Percentiles rank a stretch among this genome's conserved stretches.
Conservation (phyloP, 2,797 vertebrate species). For the Ataeniobius toweri region DNA sequence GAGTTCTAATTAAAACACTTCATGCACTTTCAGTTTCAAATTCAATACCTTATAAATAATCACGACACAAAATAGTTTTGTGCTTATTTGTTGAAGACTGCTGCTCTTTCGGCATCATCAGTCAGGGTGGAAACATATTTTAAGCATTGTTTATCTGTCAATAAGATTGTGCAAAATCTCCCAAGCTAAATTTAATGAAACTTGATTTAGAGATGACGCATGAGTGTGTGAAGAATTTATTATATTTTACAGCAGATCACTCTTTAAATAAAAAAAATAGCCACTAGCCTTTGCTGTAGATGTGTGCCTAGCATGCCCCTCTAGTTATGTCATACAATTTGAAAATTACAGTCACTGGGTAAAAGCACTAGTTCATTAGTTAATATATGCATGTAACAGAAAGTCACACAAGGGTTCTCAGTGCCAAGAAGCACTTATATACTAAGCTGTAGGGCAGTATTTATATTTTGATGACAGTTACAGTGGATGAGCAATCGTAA, state of each 20-base stretch:
- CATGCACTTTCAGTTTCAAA: not conserved
- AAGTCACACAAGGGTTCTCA: constrained; percentile 1
- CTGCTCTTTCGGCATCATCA: not conserved
- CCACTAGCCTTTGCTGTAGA: not conserved
- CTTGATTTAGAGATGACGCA: not conserved
- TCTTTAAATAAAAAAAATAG: not conserved
- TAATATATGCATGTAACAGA: not conserved
- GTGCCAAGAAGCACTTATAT: not conserved
- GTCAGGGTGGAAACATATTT: not conserved
- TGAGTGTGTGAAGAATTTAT: not conserved
- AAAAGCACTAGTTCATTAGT: not conserved
- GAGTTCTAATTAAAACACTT: not conserved
- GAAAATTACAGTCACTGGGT: not conserved
- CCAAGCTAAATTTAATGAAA: not conserved
- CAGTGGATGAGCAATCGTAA: constrained; percentile 32
- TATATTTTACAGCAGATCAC: not conserved
- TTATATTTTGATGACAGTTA: constrained; percentile 27
- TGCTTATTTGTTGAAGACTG: not conserved
- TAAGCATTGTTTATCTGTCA: not conserved
- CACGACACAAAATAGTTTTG: not conserved
- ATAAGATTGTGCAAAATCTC: not conserved
- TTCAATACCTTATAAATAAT: not conserved
- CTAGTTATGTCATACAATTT: not conserved
- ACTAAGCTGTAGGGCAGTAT: constrained; percentile 23
- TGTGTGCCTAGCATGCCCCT: not conserved